phyloP scores from a whole-genome alignment of 2,113 vertebrate genomes.

The Speoplatyrhinus poulsoni region DNA sequence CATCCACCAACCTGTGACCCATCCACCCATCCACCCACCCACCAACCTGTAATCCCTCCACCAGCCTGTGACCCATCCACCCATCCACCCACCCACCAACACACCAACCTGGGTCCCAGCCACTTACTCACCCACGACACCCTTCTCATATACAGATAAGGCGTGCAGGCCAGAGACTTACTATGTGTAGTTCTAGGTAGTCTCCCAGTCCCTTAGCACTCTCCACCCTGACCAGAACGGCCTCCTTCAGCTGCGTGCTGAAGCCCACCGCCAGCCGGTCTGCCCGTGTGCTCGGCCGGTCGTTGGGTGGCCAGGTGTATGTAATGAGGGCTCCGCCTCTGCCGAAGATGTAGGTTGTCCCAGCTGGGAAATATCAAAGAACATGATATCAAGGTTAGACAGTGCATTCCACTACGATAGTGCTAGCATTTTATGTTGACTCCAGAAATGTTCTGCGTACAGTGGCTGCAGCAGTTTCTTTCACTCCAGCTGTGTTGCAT shows the following conservation, averaged over 20 bases:
- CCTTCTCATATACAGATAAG: neutral
- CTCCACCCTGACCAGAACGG: slow-evolving; percentile 89
- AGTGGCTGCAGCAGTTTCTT: neutral
- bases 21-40: neutral
- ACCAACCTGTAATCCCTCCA: no score
- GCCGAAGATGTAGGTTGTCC: slow-evolving; percentile 94
- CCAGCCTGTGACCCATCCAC: neutral
- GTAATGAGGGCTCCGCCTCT: slow-evolving; percentile 92
- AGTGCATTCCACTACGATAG: no score
- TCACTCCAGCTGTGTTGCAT: slow-evolving; percentile 8
- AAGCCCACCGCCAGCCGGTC: slow-evolving; percentile 94
- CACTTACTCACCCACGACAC: no score
- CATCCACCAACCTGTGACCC: no score
- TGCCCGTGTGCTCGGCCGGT: slow-evolving; percentile 91
- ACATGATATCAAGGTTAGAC: no score
- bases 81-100: no score
- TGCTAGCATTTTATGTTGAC: neutral
- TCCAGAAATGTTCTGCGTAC: neutral
- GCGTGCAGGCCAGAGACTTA: slow-evolving; percentile 67
- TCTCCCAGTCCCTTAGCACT: slow-evolving; percentile 90
- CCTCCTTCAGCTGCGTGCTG: slow-evolving; percentile 90
- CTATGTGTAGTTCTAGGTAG: slow-evolving; percentile 92
- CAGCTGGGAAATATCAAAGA: slow-evolving; percentile 76
- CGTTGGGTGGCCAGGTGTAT: slow-evolving; percentile 92
- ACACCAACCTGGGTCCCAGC: no score